Evolutionary conservation across 1,140 invertebrate species (phyloP).

Genomic region (Zaprionus ornatus): DNA sequence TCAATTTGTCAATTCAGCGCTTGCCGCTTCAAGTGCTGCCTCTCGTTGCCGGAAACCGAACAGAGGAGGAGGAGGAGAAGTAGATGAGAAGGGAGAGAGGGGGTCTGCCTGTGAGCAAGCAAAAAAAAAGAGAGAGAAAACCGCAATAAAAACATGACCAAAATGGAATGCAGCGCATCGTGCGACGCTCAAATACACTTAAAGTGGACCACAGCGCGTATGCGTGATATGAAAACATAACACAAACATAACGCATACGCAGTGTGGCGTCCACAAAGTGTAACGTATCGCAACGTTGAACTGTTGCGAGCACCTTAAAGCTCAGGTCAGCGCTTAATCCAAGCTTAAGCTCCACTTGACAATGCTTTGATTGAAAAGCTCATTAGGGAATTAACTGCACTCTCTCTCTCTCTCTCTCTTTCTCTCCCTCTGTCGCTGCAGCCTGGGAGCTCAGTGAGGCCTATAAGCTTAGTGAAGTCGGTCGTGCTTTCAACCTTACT

Average conservation of each 20-base stretch:
- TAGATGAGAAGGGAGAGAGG: not conserved
- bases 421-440: too few species aligned
- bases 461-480: too few species aligned
- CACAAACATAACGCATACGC: slow-evolving; percentile 21
- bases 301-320: not conserved
- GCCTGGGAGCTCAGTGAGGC: too few species aligned
- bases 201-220: slow-evolving; percentile 27
- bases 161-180: slow-evolving; percentile 24
- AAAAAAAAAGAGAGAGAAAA: not conserved
- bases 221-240: slow-evolving; percentile 17
- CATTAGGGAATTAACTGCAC: slow-evolving; percentile 1
- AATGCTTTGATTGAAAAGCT: not conserved
- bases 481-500: too few species aligned
- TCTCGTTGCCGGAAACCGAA: not conserved
- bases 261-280: not conserved
- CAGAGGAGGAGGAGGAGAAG: not conserved
- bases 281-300: too few species aligned
- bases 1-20: slow-evolving; percentile 80
- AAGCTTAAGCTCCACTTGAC: slow-evolving; percentile 13
- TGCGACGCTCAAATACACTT: slow-evolving; percentile 39
- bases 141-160: slow-evolving; percentile 29
- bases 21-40: slow-evolving; percentile 54
- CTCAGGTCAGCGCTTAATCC: not conserved
- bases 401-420: not conserved
- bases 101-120: slow-evolving; percentile 2